Evolutionary conservation across 2,113 vertebrate species (phyloP).

Genomic region (Chaetops frenatus): DNA sequence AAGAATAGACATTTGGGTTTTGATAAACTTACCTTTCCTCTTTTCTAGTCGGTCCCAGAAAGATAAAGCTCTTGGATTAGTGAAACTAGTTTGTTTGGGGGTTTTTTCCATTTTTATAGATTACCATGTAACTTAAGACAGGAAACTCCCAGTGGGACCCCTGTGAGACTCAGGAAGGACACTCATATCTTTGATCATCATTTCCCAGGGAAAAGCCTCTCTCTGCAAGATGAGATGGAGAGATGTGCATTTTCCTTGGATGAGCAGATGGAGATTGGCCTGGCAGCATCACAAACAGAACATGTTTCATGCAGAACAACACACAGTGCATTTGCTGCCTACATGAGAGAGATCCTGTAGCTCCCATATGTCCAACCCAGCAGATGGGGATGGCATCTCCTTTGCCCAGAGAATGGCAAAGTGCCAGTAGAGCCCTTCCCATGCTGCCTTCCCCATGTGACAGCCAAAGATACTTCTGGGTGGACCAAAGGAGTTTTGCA

Average conservation of each 20-base stretch:
- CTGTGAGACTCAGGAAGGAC: not conserved
- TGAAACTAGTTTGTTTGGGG: not conserved
- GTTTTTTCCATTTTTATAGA: not conserved
- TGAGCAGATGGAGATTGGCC: not conserved
- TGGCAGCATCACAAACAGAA: not conserved
- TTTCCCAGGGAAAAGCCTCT: not conserved
- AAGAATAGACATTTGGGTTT: not conserved
- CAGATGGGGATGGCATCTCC: not conserved
- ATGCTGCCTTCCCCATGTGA: not conserved
- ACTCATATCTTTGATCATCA: not conserved
- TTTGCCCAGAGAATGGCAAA: not conserved
- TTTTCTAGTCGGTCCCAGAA: not conserved
- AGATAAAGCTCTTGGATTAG: not conserved
- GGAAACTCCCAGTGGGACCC: not conserved
- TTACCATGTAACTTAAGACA: not conserved
- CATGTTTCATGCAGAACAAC: fast-evolving
- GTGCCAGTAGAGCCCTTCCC: not conserved
- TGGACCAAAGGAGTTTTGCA: not conserved
- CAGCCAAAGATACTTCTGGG: not conserved
- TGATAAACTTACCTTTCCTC: not conserved
- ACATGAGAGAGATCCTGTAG: not conserved
- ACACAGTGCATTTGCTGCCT: not conserved
- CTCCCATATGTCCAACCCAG: not conserved
- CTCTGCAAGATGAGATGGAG: not conserved
- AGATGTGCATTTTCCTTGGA: not conserved